A percentile compares a stretch with the other conserved stretches of the same genome.
phyloP scores from a whole-genome alignment of 2,797 vertebrate species.

The Yasuhikotakia modesta region DNA sequence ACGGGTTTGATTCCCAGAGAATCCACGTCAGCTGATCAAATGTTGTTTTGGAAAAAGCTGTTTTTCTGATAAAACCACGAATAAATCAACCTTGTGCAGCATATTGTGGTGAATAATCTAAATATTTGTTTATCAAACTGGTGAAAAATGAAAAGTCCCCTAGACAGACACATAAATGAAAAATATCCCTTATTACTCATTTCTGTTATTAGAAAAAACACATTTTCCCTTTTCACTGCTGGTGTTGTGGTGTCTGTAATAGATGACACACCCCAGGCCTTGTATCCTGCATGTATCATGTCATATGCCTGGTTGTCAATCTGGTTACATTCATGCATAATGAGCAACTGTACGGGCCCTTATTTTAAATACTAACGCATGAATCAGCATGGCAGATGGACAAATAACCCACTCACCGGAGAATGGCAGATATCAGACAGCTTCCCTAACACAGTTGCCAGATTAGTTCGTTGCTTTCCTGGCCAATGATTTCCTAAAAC shows the following conservation, averaged over 20 bases:
- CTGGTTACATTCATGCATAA: conserved; percentile 34
- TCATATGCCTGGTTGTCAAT: conserved; percentile 34
- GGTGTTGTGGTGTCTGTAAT: neutral
- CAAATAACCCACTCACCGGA: conserved; percentile 37
- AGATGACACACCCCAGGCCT: conserved; percentile 3
- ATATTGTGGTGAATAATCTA: too few relatives aligned
- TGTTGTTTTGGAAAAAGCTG: too few relatives aligned
- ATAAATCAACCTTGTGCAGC: too few relatives aligned
- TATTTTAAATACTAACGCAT: conserved; percentile 40
- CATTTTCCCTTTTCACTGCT: neutral
- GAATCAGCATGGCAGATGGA: conserved; percentile 40
- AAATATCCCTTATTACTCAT: neutral
- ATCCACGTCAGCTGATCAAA: too few relatives aligned
- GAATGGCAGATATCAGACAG: conserved; percentile 29
- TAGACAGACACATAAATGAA: too few relatives aligned
- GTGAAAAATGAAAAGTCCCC: too few relatives aligned
- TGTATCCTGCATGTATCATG: conserved; percentile 20
- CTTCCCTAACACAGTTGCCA: neutral
- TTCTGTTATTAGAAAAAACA: neutral
- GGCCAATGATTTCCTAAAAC: too few relatives aligned
- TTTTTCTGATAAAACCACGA: too few relatives aligned
- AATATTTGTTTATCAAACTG: too few relatives aligned
- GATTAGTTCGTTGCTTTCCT: neutral
- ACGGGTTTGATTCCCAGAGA: too few relatives aligned
- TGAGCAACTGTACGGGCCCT: conserved; percentile 15